Evolutionary conservation across 2,113 vertebrate genomes (phyloP), one percentile per base, ranked within the genome.

Genomic region (Plecturocebus donacophilus): DNA sequence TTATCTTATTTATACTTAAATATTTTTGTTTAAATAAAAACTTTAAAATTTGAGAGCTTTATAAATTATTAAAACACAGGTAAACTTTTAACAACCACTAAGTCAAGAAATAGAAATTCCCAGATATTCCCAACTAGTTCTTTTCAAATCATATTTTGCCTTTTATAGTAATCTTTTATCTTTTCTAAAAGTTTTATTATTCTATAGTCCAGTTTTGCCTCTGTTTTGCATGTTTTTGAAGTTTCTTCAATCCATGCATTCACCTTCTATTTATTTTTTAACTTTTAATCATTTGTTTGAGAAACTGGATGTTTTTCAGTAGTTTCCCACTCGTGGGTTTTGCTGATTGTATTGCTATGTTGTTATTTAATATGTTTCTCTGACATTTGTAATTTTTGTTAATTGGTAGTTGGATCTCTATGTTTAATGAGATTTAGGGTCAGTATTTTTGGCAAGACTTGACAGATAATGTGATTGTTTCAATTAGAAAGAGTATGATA

Each of bases 61-160:
- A 32, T 49, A 2, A n/a, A 23, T 85, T 66, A 64, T 49, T 93
- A 64, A 64, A 77, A 83, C 19, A 16, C 2, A 64, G 56, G 4
- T 19, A n/a, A 40, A 45, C 0, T 91, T 75, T 64, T 61, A 45
- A 81, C 5, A 81, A 47, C 23, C 52, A 61, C 20, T 80, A 77
- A 4, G 8, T 54, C 19, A 27, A 5, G 35, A 91, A 94, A 38
- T 32, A 95, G 9, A 49, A 84, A 30, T 87, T 87, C 6, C 12
- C 1, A 20, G n/a, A 42, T 38, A 11, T 4, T 13, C 1, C 42
- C 35, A 9, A 45, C 8, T 70, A 45, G 2, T 16, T 11, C 1
- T 21, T 14, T 68, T 35, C 27, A 10, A 77, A 30, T 14, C 14
- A 19, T 42, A 61, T 8, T 4, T 5, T 56, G 19, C 3, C 7